Evolutionary conservation across 2,113 vertebrate species (phyloP), one percentile per base, ranked within the genome.

Genomic region (Notiomystis cincta): DNA sequence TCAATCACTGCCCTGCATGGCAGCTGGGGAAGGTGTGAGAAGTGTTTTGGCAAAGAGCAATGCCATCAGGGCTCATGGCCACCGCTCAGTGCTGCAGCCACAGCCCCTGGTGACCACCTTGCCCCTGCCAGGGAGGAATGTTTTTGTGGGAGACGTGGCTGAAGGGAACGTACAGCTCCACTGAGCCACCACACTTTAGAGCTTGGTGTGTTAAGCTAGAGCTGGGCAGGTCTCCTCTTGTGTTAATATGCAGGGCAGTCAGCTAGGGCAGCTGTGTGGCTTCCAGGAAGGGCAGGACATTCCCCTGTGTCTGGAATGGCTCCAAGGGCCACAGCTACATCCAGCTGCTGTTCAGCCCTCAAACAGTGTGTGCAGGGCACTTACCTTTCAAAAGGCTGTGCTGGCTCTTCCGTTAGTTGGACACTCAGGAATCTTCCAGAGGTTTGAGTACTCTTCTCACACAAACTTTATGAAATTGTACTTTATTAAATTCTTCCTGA

Each of bases 91-190:
- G 6, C 45, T 65, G 89, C 71, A 90, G 71, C 57, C 7, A 9
- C 71, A 69, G 57, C 14, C 35, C 17, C 35, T 1, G 33, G 20
- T 0, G 1, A 64, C 44, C 1, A 1, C 58, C 64, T 56, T 40
- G 48, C 33, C 51, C 10, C 7, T 9, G 2, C 71, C 9, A 1
- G 3, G 30, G 35, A 23, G 0, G 0, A 45, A 40, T 3, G 10
- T 24, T 67, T 44, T 4, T 35, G 47, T 6, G 8, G 47, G 44
- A 82, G 48, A 38, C 6, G 62, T 42, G 48, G 48, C 61, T 82
- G 51, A 67, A 50, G n/a, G 6, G 44, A 35, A 37, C 2, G 15
- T 7, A 21, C n/a, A 67, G 38, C 48, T 82, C 16, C 21, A 21
- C 23, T 0, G 0, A 2, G 31, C 15, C 0, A 1, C 33, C 6